These are phyloP conservation scores for Mormyrus lacerda DNA, from an alignment of 2,113 vertebrate species.

Conservation along the genomic window DNA sequence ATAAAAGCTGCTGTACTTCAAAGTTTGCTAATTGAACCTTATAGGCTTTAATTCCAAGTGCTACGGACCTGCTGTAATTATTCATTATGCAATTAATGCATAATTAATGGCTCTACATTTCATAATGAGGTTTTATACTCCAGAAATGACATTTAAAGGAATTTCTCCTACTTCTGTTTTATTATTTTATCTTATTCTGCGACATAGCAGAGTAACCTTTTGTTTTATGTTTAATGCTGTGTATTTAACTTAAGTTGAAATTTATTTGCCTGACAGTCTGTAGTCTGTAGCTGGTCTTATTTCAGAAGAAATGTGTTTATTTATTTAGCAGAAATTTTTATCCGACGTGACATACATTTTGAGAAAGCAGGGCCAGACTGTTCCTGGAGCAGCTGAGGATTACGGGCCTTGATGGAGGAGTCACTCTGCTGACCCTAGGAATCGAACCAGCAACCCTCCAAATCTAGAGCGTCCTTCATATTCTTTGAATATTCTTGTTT, in stretches of 20 bases:
- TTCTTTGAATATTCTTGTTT: neutral
- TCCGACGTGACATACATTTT: neutral
- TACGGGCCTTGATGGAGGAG: neutral
- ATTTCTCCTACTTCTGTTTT: neutral
- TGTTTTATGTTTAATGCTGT: neutral
- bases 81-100: neutral
- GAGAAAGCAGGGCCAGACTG: neutral
- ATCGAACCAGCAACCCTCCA: neutral
- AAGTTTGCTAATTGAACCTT: neutral
- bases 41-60: neutral
- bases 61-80: neutral
- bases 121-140: neutral
- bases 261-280: neutral
- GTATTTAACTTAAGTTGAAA: neutral
- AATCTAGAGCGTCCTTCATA: neutral
- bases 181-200: neutral
- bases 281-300: neutral
- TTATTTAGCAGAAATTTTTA: neutral
- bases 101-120: neutral
- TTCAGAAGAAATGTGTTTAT: neutral
- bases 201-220: neutral
- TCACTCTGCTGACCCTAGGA: neutral
- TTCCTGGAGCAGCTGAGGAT: neutral
- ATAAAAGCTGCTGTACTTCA: neutral
- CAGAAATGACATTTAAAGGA: neutral